Conservation (phyloP, 2,113 vertebrate genomes). For the Ceuthmochares aereus region DNA sequence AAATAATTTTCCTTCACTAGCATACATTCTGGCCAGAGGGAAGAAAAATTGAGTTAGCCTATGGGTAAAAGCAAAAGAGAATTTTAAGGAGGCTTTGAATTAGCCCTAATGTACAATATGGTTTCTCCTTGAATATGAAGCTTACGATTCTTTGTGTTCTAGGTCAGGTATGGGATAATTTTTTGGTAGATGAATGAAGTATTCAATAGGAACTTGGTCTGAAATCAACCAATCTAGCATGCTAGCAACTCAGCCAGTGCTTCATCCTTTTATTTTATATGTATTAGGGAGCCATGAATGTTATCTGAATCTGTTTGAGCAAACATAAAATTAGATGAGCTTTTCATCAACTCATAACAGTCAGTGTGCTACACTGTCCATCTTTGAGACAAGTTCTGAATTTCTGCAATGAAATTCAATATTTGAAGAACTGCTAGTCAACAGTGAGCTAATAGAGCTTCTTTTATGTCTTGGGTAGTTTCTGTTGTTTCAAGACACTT, state of each 20-base stretch:
- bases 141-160: not conserved
- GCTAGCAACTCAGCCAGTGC: not conserved
- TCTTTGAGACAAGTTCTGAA: not conserved
- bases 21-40: not conserved
- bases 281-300: not conserved
- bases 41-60: not conserved
- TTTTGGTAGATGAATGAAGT: not conserved
- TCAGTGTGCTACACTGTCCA: not conserved
- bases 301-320: not conserved
- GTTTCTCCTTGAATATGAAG: not conserved
- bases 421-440: not conserved
- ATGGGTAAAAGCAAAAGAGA: not conserved
- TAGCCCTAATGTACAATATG: not conserved
- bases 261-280: not conserved
- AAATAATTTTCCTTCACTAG: conserved; percentile 16
- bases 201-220: not conserved
- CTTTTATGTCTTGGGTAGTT: not conserved
- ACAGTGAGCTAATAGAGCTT: not conserved
- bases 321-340: not conserved
- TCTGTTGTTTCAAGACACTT: not conserved
- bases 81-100: not conserved
- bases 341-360: not conserved
- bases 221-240: not conserved
- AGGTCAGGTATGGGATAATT: not conserved
- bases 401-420: not conserved